A percentile compares a stretch with the other conserved stretches of the same genome.
phyloP scores from a whole-genome alignment of 2,113 vertebrate species.

The Cololabis saira region DNA sequence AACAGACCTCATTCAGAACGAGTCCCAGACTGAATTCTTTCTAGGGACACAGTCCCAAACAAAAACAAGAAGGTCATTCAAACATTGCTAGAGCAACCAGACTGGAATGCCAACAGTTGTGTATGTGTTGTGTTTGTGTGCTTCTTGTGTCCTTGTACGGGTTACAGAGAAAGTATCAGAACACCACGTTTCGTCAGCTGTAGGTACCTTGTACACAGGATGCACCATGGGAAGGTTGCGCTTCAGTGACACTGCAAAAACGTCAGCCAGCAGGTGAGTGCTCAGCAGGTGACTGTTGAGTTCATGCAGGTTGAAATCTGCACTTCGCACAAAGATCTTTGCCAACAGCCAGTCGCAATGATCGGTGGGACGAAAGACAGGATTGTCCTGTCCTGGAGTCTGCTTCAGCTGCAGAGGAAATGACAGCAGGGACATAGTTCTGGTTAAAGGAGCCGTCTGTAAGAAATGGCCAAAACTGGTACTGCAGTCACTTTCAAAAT shows the following conservation, averaged over 20 bases:
- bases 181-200: neutral
- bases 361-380: neutral
- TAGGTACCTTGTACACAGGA: slow-evolving; percentile 1
- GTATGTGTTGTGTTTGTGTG: too few relatives aligned
- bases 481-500: too few relatives aligned
- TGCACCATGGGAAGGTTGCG: neutral
- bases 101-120: too few relatives aligned
- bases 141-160: too few relatives aligned
- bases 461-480: too few relatives aligned
- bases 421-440: too few relatives aligned
- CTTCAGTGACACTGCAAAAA: neutral
- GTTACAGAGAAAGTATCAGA: neutral
- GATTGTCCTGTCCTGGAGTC: neutral
- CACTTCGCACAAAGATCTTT: neutral
- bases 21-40: too few relatives aligned
- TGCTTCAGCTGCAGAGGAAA: neutral
- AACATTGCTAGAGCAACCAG: too few relatives aligned
- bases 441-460: too few relatives aligned
- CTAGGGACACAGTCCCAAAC: too few relatives aligned
- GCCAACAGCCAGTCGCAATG: neutral
- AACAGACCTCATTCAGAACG: too few relatives aligned
- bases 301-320: slow-evolving; percentile 2
- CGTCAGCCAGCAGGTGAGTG: slow-evolving; percentile 3
- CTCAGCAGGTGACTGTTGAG: slow-evolving; percentile 2
- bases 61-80: too few relatives aligned